Conservation (phyloP, 2,797 vertebrate species). For the Anas capensis region DNA sequence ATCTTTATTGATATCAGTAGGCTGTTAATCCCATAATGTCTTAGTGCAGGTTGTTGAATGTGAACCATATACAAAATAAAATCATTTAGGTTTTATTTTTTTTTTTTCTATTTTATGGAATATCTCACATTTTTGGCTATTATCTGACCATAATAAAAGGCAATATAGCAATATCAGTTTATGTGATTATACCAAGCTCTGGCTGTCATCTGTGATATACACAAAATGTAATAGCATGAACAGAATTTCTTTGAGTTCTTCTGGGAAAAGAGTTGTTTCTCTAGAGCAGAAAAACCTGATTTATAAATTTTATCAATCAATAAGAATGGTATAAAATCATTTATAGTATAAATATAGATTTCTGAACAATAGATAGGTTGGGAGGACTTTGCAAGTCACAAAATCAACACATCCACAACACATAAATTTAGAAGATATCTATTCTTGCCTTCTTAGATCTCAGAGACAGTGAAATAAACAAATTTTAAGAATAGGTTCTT, state of each 20-base stretch:
- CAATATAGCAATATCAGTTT: background rate
- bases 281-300: background rate
- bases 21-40: background rate
- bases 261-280: background rate
- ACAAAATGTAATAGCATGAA: background rate
- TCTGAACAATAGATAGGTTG: background rate
- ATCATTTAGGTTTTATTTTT: background rate
- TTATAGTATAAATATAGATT: background rate
- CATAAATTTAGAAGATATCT: background rate
- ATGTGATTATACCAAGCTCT: background rate
- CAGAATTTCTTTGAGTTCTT: background rate
- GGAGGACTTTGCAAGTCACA: background rate
- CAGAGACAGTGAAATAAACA: background rate
- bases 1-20: background rate
- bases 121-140: background rate
- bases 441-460: background rate
- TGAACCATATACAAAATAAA: background rate
- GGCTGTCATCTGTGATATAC: background rate
- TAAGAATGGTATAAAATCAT: background rate
- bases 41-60: background rate
- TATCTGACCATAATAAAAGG: background rate
- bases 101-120: background rate
- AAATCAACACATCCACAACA: background rate
- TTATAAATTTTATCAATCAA: background rate
- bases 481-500: background rate